Conservation (phyloP, 2,113 vertebrate genomes). For the Papio anubis region DNA sequence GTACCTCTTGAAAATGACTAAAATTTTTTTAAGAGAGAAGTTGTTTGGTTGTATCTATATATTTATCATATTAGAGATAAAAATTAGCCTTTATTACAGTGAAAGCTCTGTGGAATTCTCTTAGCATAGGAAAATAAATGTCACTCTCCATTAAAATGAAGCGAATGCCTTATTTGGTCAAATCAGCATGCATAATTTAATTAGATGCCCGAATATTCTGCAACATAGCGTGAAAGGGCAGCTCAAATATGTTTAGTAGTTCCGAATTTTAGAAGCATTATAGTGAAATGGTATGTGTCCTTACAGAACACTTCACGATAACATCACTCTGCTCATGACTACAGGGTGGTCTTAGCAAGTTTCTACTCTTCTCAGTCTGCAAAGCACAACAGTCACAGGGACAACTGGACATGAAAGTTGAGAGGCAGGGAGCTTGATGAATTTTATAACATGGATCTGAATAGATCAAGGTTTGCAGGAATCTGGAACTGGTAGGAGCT, state of each 20-base stretch:
- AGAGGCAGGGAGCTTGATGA: neutral
- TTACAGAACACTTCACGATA: neutral
- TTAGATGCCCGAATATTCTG: constrained; percentile 59
- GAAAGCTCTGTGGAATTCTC: constrained; percentile 56
- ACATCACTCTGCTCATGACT: neutral
- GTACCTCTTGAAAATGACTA: neutral
- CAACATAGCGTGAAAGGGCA: neutral
- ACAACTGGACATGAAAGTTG: too few relatives aligned
- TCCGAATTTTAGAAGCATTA: neutral
- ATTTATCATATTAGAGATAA: constrained; percentile 50
- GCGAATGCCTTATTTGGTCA: constrained; percentile 65
- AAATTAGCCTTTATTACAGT: constrained; percentile 53
- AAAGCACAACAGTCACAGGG: neutral
- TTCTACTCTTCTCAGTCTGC: neutral
- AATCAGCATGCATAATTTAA: constrained; percentile 66
- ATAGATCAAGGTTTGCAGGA: neutral
- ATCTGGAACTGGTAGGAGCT: neutral
- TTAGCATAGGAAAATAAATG: constrained; percentile 57
- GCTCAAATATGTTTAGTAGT: neutral
- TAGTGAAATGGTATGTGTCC: neutral
- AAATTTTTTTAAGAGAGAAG: constrained; percentile 39
- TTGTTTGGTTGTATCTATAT: neutral
- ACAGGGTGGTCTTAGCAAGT: neutral
- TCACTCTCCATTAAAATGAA: constrained; percentile 63
- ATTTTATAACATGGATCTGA: neutral